Conservation (phyloP, 2,888 invertebrate genomes). For the Tetanocera ferruginea region DNA sequence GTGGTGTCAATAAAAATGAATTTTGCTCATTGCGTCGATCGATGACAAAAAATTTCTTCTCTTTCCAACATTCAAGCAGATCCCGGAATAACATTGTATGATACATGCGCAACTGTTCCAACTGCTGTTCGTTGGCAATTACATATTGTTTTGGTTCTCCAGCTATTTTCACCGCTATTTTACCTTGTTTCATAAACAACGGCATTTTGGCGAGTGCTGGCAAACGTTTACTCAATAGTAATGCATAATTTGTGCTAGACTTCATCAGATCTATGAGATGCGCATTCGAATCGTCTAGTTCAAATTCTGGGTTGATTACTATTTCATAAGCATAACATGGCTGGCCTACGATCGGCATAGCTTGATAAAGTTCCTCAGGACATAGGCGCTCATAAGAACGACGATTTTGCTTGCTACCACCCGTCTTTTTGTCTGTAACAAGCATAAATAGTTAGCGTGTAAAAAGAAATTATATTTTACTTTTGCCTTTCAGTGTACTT, state of each 20-base stretch:
- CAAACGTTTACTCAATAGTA: slow-evolving; percentile 75
- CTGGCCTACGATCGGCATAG: slow-evolving; percentile 56
- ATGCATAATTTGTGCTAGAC: slow-evolving; percentile 72
- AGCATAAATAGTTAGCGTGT: slow-evolving; percentile 47
- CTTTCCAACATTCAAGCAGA: slow-evolving; percentile 75
- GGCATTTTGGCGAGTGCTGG: slow-evolving; percentile 79
- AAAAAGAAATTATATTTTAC: background rate
- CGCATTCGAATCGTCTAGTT: slow-evolving; percentile 69
- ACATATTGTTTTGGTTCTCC: slow-evolving; percentile 72
- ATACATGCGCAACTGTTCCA: slow-evolving; percentile 74
- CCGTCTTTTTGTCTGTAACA: slow-evolving; percentile 54
- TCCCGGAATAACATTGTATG: slow-evolving; percentile 83
- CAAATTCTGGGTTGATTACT: slow-evolving; percentile 72
- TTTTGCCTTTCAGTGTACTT: background rate
- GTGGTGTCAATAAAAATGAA: slow-evolving; percentile 72
- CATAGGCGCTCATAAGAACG: slow-evolving; percentile 71
- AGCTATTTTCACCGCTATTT: slow-evolving; percentile 68
- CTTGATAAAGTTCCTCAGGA: slow-evolving; percentile 59
- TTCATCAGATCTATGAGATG: slow-evolving; percentile 55
- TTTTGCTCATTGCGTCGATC: slow-evolving; percentile 73
- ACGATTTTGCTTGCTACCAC: slow-evolving; percentile 76
- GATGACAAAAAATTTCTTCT: slow-evolving; percentile 72
- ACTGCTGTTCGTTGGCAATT: slow-evolving; percentile 70
- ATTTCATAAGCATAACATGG: slow-evolving; percentile 75
- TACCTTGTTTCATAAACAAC: slow-evolving; percentile 79